Evolutionary conservation across 2,888 invertebrate genomes (phyloP).

Genomic region (Lagria hirta): DNA sequence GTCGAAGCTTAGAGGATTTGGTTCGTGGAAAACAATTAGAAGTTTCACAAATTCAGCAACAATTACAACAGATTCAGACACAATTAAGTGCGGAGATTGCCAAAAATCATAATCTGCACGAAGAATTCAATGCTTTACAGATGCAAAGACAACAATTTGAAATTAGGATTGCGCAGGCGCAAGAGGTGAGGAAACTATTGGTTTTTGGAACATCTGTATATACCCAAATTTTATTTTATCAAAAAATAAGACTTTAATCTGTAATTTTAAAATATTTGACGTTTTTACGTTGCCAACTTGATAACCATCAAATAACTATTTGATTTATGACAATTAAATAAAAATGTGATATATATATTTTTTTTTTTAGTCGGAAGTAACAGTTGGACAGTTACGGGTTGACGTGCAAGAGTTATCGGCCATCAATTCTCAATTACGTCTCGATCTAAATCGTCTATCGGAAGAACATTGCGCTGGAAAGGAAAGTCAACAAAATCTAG

Average conservation of each 20-base stretch:
- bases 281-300: too few relatives aligned
- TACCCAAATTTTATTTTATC: too few relatives aligned
- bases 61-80: slow-evolving; percentile 64
- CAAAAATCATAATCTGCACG: slow-evolving; percentile 57
- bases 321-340: too few relatives aligned
- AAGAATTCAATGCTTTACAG: slow-evolving; percentile 62
- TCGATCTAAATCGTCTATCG: slow-evolving; percentile 55
- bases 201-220: too few relatives aligned
- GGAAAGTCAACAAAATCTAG: slow-evolving; percentile 36
- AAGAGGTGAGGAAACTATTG: slow-evolving; percentile 59
- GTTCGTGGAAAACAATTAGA: slow-evolving; percentile 59
- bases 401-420: slow-evolving; percentile 50
- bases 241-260: too few relatives aligned
- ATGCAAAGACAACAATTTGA: slow-evolving; percentile 67
- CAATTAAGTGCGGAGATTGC: slow-evolving; percentile 61
- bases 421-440: slow-evolving; percentile 48
- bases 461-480: slow-evolving; percentile 48
- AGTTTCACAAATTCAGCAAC: slow-evolving; percentile 44
- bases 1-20: slow-evolving; percentile 62
- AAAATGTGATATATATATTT: too few relatives aligned
- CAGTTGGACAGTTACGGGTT: slow-evolving; percentile 45
- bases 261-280: too few relatives aligned
- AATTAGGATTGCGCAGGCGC: slow-evolving; percentile 63
- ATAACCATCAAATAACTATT: too few relatives aligned
- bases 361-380: slow-evolving; percentile 46